Evolutionary conservation across 2,113 vertebrate species (phyloP), one percentile per base, ranked within the genome.

Genomic region (Aythya baeri): DNA sequence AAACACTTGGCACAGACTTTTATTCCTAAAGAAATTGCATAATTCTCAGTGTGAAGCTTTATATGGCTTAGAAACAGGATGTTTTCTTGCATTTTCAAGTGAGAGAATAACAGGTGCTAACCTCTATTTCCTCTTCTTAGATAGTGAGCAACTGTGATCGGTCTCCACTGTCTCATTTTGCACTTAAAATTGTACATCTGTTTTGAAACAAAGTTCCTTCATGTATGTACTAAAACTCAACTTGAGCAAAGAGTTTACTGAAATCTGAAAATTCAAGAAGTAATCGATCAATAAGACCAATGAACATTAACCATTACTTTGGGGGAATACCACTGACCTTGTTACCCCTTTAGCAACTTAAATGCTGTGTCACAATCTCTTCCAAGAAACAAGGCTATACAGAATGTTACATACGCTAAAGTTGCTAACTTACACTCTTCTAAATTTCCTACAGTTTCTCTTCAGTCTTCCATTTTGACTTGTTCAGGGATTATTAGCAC

Each of bases 381-480:
- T 55, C 43, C 44, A 36, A 83, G 71, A 31, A 49, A 16, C n/a
- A 23, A 10, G 54, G 31, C 8, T 43, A 26, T 34, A 4, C 27
- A 8, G 21, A 44, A 25, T 3, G 13, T 20, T 70, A 14, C 0
- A 0, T 20, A 11, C 0, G 0, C 31, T 62, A 3, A 46, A 34
- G 17, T 34, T 9, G 22, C 3, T 29, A 32, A 25, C n/a, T 15
- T 55, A 0, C 13, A 15, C 21, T 57, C 13, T 38, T 72, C 67
- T 49, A 15, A 73, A 41, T 22, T 18, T 38, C 31, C 67, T 88
- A 49, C 46, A 46, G 6, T 26, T 76, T 86, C 65, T 57, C 55
- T 43, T 58, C 61, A 7, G 16, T 36, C 43, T 65, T 72, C 52
- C 23, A 4, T 38, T 77, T 9, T 26, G 38, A 5, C 54, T 62